Evolutionary conservation across 2,888 invertebrate species (phyloP).

Genomic region (Netelia fuscicornis): DNA sequence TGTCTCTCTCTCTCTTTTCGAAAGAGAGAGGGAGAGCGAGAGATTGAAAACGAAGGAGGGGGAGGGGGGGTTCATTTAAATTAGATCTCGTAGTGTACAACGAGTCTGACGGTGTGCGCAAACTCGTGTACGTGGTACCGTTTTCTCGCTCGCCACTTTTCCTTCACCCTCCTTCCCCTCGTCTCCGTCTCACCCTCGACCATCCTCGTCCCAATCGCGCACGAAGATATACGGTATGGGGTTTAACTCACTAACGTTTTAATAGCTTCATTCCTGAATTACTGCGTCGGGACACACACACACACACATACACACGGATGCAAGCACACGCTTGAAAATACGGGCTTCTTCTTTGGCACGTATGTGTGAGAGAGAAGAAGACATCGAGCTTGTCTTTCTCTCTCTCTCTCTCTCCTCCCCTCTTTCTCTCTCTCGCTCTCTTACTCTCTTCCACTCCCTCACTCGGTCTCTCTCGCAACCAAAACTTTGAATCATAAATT

Average conservation of each 20-base stretch:
- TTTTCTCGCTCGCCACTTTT: conserved; percentile 35
- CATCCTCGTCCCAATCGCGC: not conserved
- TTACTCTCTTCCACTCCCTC: too few relatives aligned
- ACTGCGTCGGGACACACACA: conserved; percentile 52
- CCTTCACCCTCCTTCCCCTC: conserved; percentile 22
- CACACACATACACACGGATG: not conserved
- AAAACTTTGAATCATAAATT: too few relatives aligned
- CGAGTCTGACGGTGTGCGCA: conserved; percentile 28
- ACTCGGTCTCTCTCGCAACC: too few relatives aligned
- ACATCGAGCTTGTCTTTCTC: too few relatives aligned
- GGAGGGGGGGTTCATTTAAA: conserved; percentile 78
- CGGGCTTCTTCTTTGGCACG: too few relatives aligned
- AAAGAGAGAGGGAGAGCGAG: too few relatives aligned
- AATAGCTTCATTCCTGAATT: conserved; percentile 77
- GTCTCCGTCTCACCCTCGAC: conserved; percentile 25
- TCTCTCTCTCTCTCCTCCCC: too few relatives aligned
- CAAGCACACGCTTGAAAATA: not conserved
- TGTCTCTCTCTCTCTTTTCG: too few relatives aligned
- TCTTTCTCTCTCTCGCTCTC: too few relatives aligned
- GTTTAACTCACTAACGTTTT: conserved; percentile 65
- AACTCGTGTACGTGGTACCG: conserved; percentile 62
- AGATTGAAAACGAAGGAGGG: not conserved
- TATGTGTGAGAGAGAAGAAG: too few relatives aligned
- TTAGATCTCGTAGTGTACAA: conserved; percentile 76
- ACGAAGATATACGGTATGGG: not conserved